These are phyloP conservation scores for Aleiodes leptofemur DNA, from an alignment of 2,888 invertebrate genomes.

Conservation along the genomic window DNA sequence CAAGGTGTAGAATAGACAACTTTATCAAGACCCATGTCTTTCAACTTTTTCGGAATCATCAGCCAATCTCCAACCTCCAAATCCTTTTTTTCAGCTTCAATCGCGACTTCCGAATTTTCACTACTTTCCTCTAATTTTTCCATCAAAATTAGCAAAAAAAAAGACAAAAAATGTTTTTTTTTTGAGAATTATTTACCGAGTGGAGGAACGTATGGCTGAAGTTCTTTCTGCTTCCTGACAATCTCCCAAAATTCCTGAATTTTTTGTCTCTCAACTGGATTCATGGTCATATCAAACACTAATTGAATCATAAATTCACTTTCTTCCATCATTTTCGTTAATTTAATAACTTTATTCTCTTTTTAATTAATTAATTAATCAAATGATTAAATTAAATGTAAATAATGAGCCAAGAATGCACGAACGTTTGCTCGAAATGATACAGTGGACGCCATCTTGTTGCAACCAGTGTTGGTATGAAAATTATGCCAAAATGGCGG, in stretches of 20 bases:
- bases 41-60: slow-evolving; percentile 5
- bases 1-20: too few relatives aligned
- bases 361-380: too few relatives aligned
- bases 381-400: too few relatives aligned
- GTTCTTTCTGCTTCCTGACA: slow-evolving; percentile 41
- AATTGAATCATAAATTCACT: slow-evolving; percentile 45
- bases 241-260: slow-evolving; percentile 53
- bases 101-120: background rate
- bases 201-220: slow-evolving; percentile 46
- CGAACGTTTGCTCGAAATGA: background rate
- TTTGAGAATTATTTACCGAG: background rate
- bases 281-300: slow-evolving; percentile 46
- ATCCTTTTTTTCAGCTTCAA: too few relatives aligned
- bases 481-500: too few relatives aligned
- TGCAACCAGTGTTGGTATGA: too few relatives aligned
- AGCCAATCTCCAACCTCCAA: too few relatives aligned
- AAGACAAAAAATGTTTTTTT: background rate
- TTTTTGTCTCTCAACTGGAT: slow-evolving; percentile 48
- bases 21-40: background rate
- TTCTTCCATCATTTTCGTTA: background rate
- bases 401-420: background rate
- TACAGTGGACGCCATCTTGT: slow-evolving; percentile 8
- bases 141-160: background rate
- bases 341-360: background rate
- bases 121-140: background rate